Base-by-base conservation (phyloP, 64 coral and sea anemone genomes). In the Actinia tenebrosa region DNA sequence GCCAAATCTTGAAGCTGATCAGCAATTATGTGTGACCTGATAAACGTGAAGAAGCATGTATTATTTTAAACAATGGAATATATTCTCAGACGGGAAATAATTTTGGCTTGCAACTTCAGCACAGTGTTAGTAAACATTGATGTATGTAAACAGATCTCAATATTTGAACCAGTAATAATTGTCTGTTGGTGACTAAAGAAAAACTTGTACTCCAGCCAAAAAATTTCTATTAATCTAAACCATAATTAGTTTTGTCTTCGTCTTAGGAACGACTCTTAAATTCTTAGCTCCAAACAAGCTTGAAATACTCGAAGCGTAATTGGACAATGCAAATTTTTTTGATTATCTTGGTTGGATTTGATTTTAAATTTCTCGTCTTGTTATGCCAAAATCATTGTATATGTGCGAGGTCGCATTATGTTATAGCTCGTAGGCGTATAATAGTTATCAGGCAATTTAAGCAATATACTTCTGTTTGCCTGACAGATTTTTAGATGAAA, bases 391-490 rank as follows among this genome's bases (percentile, higher is more conserved):
- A 13, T 75, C 11, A n/a, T 75, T 75, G 37, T 75, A n/a, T n/a
- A n/a, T 11, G 69, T 75, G 20, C 26, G 13, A 75, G 25, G 11
- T 18, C 25, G 23, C 13, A 75, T 42, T 75, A 75, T 75, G 20
- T 30, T 81, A 81, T 45, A 20, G 5, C 15, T 47, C 44, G 79
- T 81, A 81, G 79, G 79, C 79, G 79, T 81, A 75, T 75, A 53
- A 81, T 81, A 45, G 53, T 81, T 81, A 53, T 81, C 46, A 20
- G 15, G 44, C 79, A 53, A 81, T 81, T 81, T 45, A 45, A 81
- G 79, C 79, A 81, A 81, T 81, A 81, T 53, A 50, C 15, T 37
- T 45, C 44, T 81, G 53, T 81, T 79, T 79, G 43, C 9, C 2
- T 81, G 44, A 81, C 43, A 81, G 79, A 53, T 81, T 81, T 30